Conservation (phyloP, 2,113 vertebrate genomes). For the Notarius lentiginosus region DNA sequence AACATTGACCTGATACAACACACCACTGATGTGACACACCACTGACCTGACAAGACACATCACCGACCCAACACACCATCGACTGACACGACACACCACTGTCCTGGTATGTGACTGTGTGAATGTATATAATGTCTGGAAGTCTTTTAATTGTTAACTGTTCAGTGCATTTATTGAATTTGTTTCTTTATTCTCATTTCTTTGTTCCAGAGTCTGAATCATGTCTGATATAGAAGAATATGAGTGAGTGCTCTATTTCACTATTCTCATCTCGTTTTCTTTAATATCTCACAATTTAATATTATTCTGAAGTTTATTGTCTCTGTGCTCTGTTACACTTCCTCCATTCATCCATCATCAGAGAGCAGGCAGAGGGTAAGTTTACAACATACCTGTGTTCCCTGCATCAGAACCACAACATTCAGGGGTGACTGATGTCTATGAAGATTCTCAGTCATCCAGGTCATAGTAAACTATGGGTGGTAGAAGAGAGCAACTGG, state of each 20-base stretch:
- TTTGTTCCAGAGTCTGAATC: slow-evolving; percentile 44
- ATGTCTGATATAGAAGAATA: slow-evolving; percentile 79
- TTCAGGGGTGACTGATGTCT: neutral
- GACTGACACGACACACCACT: neutral
- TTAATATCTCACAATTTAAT: neutral
- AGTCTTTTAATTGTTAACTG: neutral
- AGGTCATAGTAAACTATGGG: too few relatives aligned
- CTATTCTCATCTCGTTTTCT: neutral
- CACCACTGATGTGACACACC: too few relatives aligned
- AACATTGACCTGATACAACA: too few relatives aligned
- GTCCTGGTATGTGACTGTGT: neutral
- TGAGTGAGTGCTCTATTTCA: slow-evolving; percentile 67
- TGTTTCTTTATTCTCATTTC: neutral
- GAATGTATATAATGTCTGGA: neutral
- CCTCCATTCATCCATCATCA: slow-evolving; percentile 39
- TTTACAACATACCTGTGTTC: neutral
- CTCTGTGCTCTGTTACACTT: neutral
- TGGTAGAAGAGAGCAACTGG: too few relatives aligned
- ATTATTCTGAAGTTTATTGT: neutral
- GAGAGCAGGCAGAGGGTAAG: slow-evolving; percentile 68
- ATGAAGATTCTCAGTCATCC: too few relatives aligned
- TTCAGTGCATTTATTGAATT: neutral
- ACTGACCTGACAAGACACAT: neutral
- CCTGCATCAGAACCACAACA: neutral
- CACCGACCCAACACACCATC: neutral